Base-by-base conservation (phyloP, 2,888 invertebrate genomes). In the Torymus texanus region DNA sequence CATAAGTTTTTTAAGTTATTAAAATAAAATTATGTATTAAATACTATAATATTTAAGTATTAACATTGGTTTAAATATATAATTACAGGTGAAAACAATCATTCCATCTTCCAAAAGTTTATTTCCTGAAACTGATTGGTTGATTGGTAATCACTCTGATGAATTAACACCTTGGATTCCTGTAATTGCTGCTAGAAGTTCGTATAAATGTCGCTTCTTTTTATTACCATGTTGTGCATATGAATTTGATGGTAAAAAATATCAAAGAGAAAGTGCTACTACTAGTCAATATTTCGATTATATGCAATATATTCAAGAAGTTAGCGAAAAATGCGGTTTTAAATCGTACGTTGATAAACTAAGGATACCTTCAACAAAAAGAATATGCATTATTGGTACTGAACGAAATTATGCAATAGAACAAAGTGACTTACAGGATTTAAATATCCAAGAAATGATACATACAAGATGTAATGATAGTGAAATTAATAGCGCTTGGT, bases 121-220 rank as follows among this genome's bases (percentile, higher is more conserved):
- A 62, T 96, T 95, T 86, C 93, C 94, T 11, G 92, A 94, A n/a
- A 92, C 92, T 50, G 95, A 97, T 87, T 98, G 98, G 98, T 91
- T 99, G 71, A 97, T 99, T 88, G 99, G 99, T 72, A 99, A 99
- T 91, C 99, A 99, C 92, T 98, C 98, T 14, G 99, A 99, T 92
- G 99, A 99, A 90, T 91, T 99, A n/a, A 98, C 99, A 11, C 98
- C 98, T 0, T 99, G 99, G 99, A 94, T 99, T 85, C 98, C 99
- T 21, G 94, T 98, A 0, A 94, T 99, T 85, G 95, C 98, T 41
- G 94, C 97, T 0, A 92, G 93, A 77, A 95, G 95, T 91, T 95
- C 95, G 0, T 93, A 92, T 75, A 91, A 91, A 50, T 94, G 95
- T 78, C 94, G 94, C 79, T 98, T 95, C 88, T 98, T 99, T 88